Percentiles rank a stretch among this genome's conserved stretches.
Evolutionary conservation across 2,888 invertebrate genomes (phyloP).

Genomic region (Drosophila infuscata): DNA sequence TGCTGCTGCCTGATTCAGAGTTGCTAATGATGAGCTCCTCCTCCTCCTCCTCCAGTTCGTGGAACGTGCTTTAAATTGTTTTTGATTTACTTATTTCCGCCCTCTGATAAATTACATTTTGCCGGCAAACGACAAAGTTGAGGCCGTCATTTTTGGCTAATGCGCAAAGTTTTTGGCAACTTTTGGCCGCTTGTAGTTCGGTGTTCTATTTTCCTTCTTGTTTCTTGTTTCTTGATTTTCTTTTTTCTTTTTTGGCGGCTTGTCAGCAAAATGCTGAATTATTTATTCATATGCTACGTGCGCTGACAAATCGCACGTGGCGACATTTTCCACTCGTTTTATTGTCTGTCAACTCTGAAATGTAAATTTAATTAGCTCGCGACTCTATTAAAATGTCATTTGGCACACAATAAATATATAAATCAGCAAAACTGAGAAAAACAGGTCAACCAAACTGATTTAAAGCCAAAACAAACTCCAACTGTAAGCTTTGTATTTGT

Average conservation of each 20-base stretch:
- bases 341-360: slow-evolving; percentile 58
- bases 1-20: slow-evolving; percentile 41
- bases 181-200: slow-evolving; percentile 31
- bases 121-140: slow-evolving; percentile 64
- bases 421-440: slow-evolving; percentile 52
- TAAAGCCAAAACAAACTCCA: slow-evolving; percentile 49
- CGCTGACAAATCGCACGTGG: slow-evolving; percentile 54
- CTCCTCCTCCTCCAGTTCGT: neutral
- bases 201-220: slow-evolving; percentile 21
- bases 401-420: slow-evolving; percentile 39
- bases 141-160: slow-evolving; percentile 70
- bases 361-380: slow-evolving; percentile 72
- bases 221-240: neutral
- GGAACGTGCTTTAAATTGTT: slow-evolving; percentile 75
- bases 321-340: slow-evolving; percentile 45
- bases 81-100: slow-evolving; percentile 80
- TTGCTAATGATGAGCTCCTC: slow-evolving; percentile 43
- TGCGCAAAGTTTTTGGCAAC: slow-evolving; percentile 69
- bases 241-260: slow-evolving; percentile 28
- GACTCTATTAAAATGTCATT: slow-evolving; percentile 71
- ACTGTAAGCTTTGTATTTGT: slow-evolving; percentile 48
- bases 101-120: slow-evolving; percentile 80
- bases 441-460: slow-evolving; percentile 9
- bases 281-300: slow-evolving; percentile 80
- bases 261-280: slow-evolving; percentile 61